Percentiles rank a stretch among this genome's conserved stretches.
These are phyloP conservation scores for Psittacula echo DNA, from an alignment of 2,797 vertebrate genomes.

Conservation along the genomic window DNA sequence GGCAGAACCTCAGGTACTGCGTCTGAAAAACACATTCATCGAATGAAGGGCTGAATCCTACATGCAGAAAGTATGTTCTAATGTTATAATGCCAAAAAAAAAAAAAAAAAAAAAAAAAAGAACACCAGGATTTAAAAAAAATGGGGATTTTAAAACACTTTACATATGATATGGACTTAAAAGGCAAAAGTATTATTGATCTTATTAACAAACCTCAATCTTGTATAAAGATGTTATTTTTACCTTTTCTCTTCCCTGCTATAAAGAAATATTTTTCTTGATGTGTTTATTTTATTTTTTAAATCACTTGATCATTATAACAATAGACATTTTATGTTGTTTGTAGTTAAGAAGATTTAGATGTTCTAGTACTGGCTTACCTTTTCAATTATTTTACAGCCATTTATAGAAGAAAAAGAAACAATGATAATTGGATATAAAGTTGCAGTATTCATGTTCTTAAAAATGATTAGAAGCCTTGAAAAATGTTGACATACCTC, in stretches of 20 bases:
- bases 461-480: constrained; percentile 15
- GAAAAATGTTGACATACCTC: constrained; percentile 59
- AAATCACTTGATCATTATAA: neutral
- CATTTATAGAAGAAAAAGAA: constrained; percentile 10
- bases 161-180: neutral
- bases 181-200: neutral
- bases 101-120: neutral
- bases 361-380: neutral
- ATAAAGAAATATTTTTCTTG: neutral
- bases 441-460: neutral
- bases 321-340: neutral
- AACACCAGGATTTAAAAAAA: neutral
- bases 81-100: neutral
- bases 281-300: neutral
- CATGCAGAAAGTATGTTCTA: neutral
- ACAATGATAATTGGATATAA: neutral
- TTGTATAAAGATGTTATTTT: neutral
- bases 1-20: neutral
- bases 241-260: neutral
- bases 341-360: neutral
- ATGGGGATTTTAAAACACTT: neutral
- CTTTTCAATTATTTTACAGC: neutral
- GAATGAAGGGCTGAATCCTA: neutral
- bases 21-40: neutral
- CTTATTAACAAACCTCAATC: neutral